phyloP scores from a whole-genome alignment of 2,113 vertebrate species.

The Cryptotis parvus region DNA sequence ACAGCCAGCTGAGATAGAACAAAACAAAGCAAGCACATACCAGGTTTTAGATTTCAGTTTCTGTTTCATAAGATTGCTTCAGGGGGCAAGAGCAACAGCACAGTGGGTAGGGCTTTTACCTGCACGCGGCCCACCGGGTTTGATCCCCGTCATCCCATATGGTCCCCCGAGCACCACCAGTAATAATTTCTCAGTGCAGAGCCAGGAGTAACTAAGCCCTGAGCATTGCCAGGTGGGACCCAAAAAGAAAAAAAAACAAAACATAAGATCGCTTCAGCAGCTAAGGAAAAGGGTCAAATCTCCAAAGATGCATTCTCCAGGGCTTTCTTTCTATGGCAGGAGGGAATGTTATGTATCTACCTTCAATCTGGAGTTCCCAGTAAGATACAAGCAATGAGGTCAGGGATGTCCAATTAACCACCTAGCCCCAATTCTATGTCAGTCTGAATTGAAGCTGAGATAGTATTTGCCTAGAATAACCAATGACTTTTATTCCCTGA shows the following conservation, averaged over 20 bases:
- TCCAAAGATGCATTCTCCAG: not conserved
- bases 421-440: not conserved
- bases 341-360: not conserved
- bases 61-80: not conserved
- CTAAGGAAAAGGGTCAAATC: not conserved
- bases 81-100: no score
- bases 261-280: not conserved
- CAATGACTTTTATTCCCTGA: conserved; percentile 52
- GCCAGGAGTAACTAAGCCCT: no score
- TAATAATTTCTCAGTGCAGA: no score
- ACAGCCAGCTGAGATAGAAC: not conserved
- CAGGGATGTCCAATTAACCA: not conserved
- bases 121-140: no score
- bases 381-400: not conserved
- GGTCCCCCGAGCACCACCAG: no score
- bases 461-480: conserved; percentile 37
- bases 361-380: not conserved
- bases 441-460: not conserved
- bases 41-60: not conserved
- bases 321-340: not conserved
- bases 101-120: no score
- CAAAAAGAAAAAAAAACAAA: no score
- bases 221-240: no score
- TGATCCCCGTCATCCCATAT: no score
- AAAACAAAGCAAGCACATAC: not conserved